Conservation (phyloP, 2,113 vertebrate species). For the Prunella fulvescens region DNA sequence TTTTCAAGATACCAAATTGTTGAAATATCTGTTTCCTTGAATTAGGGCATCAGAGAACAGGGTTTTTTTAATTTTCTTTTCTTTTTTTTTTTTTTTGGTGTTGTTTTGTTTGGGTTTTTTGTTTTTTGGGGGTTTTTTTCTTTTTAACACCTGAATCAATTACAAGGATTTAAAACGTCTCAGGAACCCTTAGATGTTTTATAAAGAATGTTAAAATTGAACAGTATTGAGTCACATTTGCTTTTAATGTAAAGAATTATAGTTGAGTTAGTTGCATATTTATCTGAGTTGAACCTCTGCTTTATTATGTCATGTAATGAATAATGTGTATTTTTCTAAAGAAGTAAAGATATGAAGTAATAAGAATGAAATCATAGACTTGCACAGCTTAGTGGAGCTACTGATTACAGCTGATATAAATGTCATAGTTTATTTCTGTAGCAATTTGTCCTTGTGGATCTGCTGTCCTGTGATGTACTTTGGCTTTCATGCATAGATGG, state of each 20-base stretch:
- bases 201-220: background rate
- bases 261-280: background rate
- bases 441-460: conserved; percentile 23
- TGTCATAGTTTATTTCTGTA: conserved; percentile 25
- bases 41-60: background rate
- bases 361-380: conserved; percentile 47
- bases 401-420: conserved; percentile 56
- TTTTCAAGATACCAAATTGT: background rate
- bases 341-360: conserved; percentile 46
- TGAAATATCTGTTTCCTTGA: background rate
- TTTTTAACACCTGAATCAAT: background rate
- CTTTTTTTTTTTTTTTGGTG: too few species aligned
- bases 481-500: background rate
- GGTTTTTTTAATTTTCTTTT: too few species aligned
- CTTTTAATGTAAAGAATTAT: background rate
- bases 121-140: too few species aligned
- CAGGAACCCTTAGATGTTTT: background rate
- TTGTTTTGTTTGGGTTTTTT: too few species aligned
- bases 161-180: background rate
- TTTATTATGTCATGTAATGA: conserved; percentile 19
- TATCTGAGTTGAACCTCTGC: background rate
- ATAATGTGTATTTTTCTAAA: conserved; percentile 60
- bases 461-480: conserved; percentile 31
- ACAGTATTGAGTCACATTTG: background rate
- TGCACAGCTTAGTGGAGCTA: conserved; percentile 34